A percentile compares a stretch with the other conserved stretches of the same genome.
phyloP scores from a whole-genome alignment of 1,140 invertebrate species.

The Musca domestica region DNA sequence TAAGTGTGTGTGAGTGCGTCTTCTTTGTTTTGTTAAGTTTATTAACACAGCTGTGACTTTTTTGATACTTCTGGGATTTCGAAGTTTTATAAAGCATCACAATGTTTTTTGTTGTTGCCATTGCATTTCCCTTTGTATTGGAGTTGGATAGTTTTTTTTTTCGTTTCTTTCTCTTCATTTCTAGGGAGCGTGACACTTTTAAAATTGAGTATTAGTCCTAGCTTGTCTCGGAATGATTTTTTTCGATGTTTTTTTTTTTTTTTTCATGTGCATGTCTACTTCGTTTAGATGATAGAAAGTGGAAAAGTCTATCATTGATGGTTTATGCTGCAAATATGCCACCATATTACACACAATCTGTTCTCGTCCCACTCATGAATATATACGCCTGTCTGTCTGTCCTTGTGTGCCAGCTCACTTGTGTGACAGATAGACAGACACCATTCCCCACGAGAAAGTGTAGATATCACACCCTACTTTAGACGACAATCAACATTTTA shows the following conservation, averaged over 20 bases:
- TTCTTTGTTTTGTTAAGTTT: slow-evolving; percentile 17
- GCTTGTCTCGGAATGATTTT: neutral
- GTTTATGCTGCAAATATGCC: slow-evolving; percentile 20
- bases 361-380: neutral
- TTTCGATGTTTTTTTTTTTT: neutral
- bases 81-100: slow-evolving; percentile 12
- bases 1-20: no score
- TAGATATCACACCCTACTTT: slow-evolving; percentile 14
- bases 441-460: neutral
- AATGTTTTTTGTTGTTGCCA: slow-evolving; percentile 1
- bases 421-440: no score
- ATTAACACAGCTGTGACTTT: slow-evolving; percentile 21
- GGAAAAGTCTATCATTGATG: slow-evolving; percentile 19
- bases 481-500: no score
- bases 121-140: neutral
- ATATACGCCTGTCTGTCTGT: no score
- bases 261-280: neutral
- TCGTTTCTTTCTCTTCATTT: neutral
- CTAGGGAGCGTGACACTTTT: slow-evolving; percentile 6
- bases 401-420: no score
- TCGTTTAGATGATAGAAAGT: slow-evolving; percentile 15
- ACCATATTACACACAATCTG: slow-evolving; percentile 9
- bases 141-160: neutral
- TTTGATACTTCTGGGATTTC: slow-evolving; percentile 19
- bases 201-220: neutral